Conservation (phyloP, 2,888 invertebrate genomes). For the Phymatocera aterrima region DNA sequence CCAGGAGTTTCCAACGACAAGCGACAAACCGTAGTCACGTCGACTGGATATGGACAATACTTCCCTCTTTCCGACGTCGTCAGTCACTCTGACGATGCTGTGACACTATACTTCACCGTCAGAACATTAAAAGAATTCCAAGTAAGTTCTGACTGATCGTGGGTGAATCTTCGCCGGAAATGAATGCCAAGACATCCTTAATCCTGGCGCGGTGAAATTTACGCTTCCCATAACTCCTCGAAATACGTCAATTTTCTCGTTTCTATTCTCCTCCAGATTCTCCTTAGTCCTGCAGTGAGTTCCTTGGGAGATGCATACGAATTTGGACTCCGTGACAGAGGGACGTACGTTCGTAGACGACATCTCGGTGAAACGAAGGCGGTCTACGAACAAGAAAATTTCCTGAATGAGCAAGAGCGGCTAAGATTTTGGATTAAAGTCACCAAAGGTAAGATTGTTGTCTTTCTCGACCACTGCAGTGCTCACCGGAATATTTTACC, state of each 20-base stretch:
- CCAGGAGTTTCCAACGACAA: conserved; percentile 49
- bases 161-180: too few relatives aligned
- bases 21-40: conserved; percentile 49
- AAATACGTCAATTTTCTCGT: neutral
- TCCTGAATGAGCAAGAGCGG: conserved; percentile 48
- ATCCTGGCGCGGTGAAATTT: too few relatives aligned
- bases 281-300: conserved; percentile 48
- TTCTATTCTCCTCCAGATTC: conserved; percentile 39
- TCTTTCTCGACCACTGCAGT: too few relatives aligned
- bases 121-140: conserved; percentile 45
- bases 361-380: conserved; percentile 48
- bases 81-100: conserved; percentile 49
- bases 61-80: conserved; percentile 50
- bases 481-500: too few relatives aligned
- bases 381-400: conserved; percentile 44
- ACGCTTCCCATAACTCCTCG: too few relatives aligned
- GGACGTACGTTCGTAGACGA: conserved; percentile 46
- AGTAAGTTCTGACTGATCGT: conserved; percentile 34
- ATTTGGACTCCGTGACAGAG: conserved; percentile 46
- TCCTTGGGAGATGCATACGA: conserved; percentile 49
- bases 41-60: conserved; percentile 51
- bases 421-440: conserved; percentile 50
- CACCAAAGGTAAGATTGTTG: conserved; percentile 42
- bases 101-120: conserved; percentile 52
- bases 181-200: too few relatives aligned